These are phyloP conservation scores for Cephalopholis sonnerati DNA, from an alignment of 2,113 vertebrate species.

Conservation along the genomic window DNA sequence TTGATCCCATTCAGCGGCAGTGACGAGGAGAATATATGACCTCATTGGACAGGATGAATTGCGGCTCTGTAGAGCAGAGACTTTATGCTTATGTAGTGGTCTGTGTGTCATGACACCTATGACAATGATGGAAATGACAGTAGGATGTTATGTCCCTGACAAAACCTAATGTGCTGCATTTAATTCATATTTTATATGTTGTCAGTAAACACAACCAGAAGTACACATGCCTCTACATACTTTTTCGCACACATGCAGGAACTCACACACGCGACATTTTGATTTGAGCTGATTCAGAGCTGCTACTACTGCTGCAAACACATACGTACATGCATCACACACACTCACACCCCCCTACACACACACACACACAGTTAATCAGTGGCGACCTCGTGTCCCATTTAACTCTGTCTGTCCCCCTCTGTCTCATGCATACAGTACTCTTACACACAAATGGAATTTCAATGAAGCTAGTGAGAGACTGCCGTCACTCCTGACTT, in stretches of 20 bases:
- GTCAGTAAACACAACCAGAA: background rate
- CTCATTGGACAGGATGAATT: background rate
- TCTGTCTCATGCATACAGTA: constrained; percentile 23
- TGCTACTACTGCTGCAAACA: background rate
- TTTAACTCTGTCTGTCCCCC: constrained; percentile 15
- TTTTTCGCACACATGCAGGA: background rate
- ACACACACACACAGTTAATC: constrained; percentile 5
- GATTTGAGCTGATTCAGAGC: constrained; percentile 1
- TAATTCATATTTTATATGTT: background rate
- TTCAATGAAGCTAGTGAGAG: constrained; percentile 32
- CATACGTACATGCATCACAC: background rate
- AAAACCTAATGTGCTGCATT: background rate
- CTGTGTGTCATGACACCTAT: background rate
- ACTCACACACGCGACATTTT: background rate
- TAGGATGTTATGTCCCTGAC: background rate
- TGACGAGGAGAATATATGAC: background rate
- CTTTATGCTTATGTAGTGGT: background rate
- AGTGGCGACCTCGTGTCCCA: constrained; percentile 8
- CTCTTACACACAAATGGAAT: constrained; percentile 34
- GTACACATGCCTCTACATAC: no score
- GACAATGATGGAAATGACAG: background rate
- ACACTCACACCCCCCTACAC: background rate
- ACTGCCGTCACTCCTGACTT: constrained; percentile 44
- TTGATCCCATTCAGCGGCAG: background rate
- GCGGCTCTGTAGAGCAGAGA: background rate